Percentiles rank a stretch among this genome's conserved stretches.
Conservation (phyloP, 1,140 invertebrate species). For the Scaptomyza montana region DNA sequence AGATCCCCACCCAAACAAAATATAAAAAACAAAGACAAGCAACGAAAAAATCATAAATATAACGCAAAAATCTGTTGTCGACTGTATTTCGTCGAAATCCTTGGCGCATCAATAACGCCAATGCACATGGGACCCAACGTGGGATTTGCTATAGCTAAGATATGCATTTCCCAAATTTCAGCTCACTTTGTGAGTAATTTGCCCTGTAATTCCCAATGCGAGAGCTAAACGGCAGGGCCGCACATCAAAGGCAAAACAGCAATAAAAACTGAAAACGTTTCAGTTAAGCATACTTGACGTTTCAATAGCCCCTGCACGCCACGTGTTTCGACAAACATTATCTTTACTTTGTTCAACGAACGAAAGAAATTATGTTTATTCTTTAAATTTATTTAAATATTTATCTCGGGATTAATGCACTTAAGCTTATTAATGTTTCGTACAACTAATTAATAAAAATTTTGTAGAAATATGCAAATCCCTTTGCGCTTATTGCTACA, state of each 20-base stretch:
- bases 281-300: too few species aligned
- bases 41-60: conserved; percentile 1
- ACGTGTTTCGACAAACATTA: too few species aligned
- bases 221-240: background rate
- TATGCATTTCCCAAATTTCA: background rate
- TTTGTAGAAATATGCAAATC: too few species aligned
- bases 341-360: too few species aligned
- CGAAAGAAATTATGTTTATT: too few species aligned
- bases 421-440: too few species aligned
- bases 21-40: background rate
- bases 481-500: too few species aligned
- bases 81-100: conserved; percentile 8
- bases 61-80: conserved; percentile 18
- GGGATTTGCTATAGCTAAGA: background rate
- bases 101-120: conserved; percentile 3
- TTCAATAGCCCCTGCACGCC: too few species aligned
- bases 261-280: too few species aligned
- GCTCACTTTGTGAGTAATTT: background rate
- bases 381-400: too few species aligned
- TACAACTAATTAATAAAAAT: too few species aligned
- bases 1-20: background rate
- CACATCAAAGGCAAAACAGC: background rate
- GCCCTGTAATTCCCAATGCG: background rate
- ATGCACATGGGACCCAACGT: background rate
- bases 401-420: too few species aligned